These are phyloP conservation scores for Cirrhinus molitorella DNA, from an alignment of 2,797 vertebrate genomes.

Conservation along the genomic window DNA sequence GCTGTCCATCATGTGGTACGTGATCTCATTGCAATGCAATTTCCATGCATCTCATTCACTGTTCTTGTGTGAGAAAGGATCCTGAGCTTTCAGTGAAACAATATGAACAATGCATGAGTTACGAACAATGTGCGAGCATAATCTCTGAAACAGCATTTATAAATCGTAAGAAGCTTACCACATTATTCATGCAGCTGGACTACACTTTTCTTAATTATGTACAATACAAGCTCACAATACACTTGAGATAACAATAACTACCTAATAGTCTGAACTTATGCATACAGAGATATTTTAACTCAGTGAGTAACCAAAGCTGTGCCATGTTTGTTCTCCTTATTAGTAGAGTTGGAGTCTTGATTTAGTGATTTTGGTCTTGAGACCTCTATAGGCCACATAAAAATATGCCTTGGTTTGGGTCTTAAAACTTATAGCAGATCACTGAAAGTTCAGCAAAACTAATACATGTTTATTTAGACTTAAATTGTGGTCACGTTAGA, in stretches of 20 bases:
- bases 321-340: not conserved
- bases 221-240: not conserved
- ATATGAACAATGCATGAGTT: not conserved
- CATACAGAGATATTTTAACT: not conserved
- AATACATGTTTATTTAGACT: not conserved
- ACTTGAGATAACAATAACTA: conserved; percentile 13
- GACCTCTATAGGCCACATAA: not conserved
- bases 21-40: conserved; percentile 18
- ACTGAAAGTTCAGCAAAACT: not conserved
- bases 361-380: not conserved
- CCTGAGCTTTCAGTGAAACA: not conserved
- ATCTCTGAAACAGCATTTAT: not conserved
- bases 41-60: not conserved
- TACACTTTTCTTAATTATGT: conserved; percentile 15
- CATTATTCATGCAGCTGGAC: not conserved
- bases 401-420: not conserved
- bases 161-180: not conserved
- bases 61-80: not conserved
- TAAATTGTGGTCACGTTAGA: not conserved
- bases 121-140: not conserved
- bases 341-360: not conserved
- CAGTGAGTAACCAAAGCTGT: not conserved
- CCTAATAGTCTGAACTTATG: not conserved
- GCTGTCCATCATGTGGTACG: conserved; percentile 69
- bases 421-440: not conserved